A percentile compares a stretch with the other conserved stretches of the same genome.
These are phyloP conservation scores for Chromoteleia sp. DNA, from an alignment of 2,888 invertebrate species.

Conservation along the genomic window DNA sequence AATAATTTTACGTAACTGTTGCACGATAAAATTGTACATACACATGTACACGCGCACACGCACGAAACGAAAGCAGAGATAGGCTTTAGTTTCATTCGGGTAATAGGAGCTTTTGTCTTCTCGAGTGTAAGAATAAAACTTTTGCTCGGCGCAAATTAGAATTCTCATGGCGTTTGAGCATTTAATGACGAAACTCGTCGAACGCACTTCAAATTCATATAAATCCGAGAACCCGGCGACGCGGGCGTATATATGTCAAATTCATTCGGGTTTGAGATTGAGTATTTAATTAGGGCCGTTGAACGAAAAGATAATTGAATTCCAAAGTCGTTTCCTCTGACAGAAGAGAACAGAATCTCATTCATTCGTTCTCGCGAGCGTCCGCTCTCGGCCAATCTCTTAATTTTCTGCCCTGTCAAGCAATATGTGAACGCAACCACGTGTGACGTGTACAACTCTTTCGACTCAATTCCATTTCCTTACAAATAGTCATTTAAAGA, in stretches of 20 bases:
- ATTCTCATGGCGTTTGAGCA: conserved; percentile 24
- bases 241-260: conserved; percentile 44
- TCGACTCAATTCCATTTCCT: conserved; percentile 64
- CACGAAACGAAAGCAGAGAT: too few relatives aligned
- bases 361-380: conserved; percentile 70
- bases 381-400: conserved; percentile 75
- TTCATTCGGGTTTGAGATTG: conserved; percentile 75
- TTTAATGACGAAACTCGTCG: conserved; percentile 39
- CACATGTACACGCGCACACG: too few relatives aligned
- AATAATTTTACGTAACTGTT: too few relatives aligned
- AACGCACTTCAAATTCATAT: conserved; percentile 44
- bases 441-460: conserved; percentile 69
- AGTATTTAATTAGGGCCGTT: conserved; percentile 79
- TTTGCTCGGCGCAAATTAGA: conserved; percentile 8
- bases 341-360: conserved; percentile 64
- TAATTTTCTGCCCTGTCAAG: conserved; percentile 77
- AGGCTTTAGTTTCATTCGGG: conserved; percentile 10
- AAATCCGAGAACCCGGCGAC: conserved; percentile 20
- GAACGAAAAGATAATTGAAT: conserved; percentile 77
- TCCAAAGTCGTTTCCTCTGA: conserved; percentile 72
- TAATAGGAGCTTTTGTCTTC: conserved; percentile 1
- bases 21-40: too few relatives aligned
- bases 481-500: conserved; percentile 53
- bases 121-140: neutral
- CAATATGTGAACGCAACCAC: conserved; percentile 75